phyloP scores from a whole-genome alignment of 2,113 vertebrate species.

The Tachysurus vachellii region DNA sequence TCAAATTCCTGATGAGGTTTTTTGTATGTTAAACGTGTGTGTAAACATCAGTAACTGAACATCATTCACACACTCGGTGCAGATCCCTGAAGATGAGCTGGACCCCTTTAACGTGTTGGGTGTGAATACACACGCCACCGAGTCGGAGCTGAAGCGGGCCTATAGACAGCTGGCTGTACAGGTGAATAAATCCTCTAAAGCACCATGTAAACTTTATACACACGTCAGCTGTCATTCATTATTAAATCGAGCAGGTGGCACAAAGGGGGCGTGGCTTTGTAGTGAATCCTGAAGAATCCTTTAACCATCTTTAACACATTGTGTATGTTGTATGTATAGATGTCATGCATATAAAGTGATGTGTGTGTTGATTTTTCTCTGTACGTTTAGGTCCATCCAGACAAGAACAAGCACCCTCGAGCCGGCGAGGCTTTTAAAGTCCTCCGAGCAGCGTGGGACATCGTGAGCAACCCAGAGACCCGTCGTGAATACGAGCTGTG shows the following conservation, averaged over 20 bases:
- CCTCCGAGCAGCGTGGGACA: constrained; percentile 92
- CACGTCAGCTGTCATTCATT: not conserved
- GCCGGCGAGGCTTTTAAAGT: constrained; percentile 95
- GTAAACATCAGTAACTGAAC: not conserved
- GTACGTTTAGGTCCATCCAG: constrained; percentile 87
- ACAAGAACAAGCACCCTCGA: constrained; percentile 91
- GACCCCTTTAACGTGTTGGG: constrained; percentile 89
- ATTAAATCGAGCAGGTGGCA: not conserved
- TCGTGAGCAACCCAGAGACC: constrained; percentile 89
- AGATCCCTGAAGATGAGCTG: constrained; percentile 85
- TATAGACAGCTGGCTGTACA: constrained; percentile 85
- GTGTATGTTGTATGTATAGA: not conserved
- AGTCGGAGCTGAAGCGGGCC: constrained; percentile 85
- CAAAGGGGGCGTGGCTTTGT: not conserved
- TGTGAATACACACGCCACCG: constrained; percentile 82
- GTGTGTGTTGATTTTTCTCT: not conserved
- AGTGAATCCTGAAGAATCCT: not conserved
- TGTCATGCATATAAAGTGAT: not conserved
- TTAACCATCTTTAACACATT: not conserved
- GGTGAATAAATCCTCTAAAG: constrained; percentile 56
- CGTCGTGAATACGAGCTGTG: constrained; percentile 88
- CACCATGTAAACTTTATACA: not conserved
- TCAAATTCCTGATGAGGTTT: not conserved
- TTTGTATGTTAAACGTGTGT: not conserved
- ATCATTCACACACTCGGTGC: not conserved